phyloP scores from a whole-genome alignment of 2,113 vertebrate species.

The Drymodes brunneopygia region DNA sequence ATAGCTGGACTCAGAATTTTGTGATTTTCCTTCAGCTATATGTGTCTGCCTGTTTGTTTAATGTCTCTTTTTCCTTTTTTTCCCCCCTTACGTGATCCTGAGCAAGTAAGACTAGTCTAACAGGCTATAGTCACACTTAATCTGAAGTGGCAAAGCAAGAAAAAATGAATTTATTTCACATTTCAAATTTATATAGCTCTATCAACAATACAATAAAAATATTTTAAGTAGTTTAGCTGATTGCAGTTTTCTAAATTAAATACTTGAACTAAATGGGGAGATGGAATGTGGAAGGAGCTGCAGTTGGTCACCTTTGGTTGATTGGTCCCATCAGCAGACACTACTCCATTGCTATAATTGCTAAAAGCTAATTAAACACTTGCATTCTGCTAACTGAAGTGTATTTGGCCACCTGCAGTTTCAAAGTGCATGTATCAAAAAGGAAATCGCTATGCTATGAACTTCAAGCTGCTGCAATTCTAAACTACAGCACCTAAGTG shows the following conservation, averaged over 20 bases:
- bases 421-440: neutral
- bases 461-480: neutral
- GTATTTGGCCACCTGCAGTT: neutral
- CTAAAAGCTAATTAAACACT: neutral
- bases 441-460: neutral
- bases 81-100: neutral
- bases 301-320: neutral
- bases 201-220: neutral
- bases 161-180: neutral
- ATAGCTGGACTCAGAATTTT: neutral
- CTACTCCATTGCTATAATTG: neutral
- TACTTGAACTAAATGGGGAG: neutral
- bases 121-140: neutral
- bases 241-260: neutral
- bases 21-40: neutral
- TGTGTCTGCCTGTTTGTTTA: neutral
- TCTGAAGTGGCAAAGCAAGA: neutral
- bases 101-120: neutral
- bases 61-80: no score
- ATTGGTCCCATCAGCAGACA: neutral
- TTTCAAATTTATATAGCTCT: neutral
- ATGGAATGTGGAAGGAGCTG: neutral
- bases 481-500: neutral
- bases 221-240: neutral
- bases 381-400: neutral